Evolutionary conservation across 2,888 invertebrate species (phyloP).

Genomic region (Agriotes lineatus): DNA sequence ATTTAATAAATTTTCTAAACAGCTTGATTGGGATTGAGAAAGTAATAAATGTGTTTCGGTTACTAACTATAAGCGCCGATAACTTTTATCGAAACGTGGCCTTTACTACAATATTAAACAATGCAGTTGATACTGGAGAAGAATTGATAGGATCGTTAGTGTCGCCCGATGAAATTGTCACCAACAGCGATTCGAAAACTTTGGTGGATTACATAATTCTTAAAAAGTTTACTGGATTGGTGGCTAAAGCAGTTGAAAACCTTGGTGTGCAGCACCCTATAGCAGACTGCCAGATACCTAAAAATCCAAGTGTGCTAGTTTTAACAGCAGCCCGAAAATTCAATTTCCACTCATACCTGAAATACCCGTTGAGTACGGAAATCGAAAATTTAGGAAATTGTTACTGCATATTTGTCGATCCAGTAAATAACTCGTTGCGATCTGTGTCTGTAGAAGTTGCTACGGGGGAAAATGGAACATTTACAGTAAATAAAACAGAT

Average conservation of each 20-base stretch:
- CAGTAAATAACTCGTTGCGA: neutral
- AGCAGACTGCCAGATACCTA: neutral
- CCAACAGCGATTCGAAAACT: conserved; percentile 30
- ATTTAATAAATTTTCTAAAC: neutral
- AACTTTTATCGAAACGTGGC: conserved; percentile 16
- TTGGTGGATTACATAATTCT: conserved; percentile 30
- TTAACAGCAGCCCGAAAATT: neutral
- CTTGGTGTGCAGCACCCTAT: conserved; percentile 7
- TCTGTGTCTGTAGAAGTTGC: no score
- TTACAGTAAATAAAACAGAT: conserved; percentile 28
- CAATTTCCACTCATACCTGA: neutral
- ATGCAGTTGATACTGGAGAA: conserved; percentile 14
- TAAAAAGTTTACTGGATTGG: conserved; percentile 25
- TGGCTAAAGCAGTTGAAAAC: conserved; percentile 26
- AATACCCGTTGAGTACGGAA: neutral
- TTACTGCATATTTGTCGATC: conserved; percentile 26
- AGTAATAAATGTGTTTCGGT: neutral
- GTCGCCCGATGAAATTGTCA: conserved; percentile 28
- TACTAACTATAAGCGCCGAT: neutral
- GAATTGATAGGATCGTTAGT: conserved; percentile 29
- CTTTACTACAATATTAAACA: neutral
- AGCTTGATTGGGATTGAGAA: neutral
- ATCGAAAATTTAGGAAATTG: conserved; percentile 22
- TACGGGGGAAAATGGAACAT: neutral
- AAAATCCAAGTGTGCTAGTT: neutral